Base-by-base conservation (phyloP, 2,113 vertebrate genomes). In the Ctenodactylus gundi region DNA sequence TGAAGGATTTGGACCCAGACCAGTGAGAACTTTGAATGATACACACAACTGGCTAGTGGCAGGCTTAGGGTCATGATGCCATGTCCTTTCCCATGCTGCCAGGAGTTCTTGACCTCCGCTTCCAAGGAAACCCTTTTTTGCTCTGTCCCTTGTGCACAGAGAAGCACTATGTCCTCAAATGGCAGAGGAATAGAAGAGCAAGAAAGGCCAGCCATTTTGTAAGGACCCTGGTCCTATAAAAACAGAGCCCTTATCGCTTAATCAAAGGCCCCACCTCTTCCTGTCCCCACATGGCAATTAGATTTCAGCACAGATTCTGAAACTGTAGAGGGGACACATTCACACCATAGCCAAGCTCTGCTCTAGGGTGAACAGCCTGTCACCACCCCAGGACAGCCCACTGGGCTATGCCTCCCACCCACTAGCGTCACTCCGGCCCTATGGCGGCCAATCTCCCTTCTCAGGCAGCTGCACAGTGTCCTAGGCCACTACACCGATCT, bases 401-500 rank as follows among this genome's bases (percentile, higher is more conserved):
- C 31, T 15, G 31, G 49, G 2, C 27, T n/a, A n/a, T n/a, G n/a
- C n/a, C n/a, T n/a, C n/a, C n/a, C n/a, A n/a, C n/a, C n/a, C n/a
- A n/a, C n/a, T n/a, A n/a, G n/a, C n/a, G n/a, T n/a, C n/a, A n/a
- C 86, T 70, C 73, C 27, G 49, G 49, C 14, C 29, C 25, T 31
- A 14, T 68, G 46, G 64, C 34, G 41, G 62, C 62, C 36, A 21
- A 27, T 13, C 21, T 53, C 0, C 1, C 0, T 12, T 70, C 49
- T 31, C 15, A 3, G 44, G 72, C 1, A 23, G 49, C n/a, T 10
- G 0, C 5, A 12, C 41, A 34, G 36, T 0, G 6, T n/a, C 49
- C 81, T 31, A 41, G 76, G 7, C 58, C 6, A 3, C 64, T 77
- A 49, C n/a, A 4, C 23, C 34, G 31, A 36, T 15, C 53, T 67